A percentile compares a stretch with the other conserved stretches of the same genome.
These are phyloP conservation scores for Gephyroberyx darwinii DNA, from an alignment of 2,797 vertebrate genomes.

Conservation along the genomic window DNA sequence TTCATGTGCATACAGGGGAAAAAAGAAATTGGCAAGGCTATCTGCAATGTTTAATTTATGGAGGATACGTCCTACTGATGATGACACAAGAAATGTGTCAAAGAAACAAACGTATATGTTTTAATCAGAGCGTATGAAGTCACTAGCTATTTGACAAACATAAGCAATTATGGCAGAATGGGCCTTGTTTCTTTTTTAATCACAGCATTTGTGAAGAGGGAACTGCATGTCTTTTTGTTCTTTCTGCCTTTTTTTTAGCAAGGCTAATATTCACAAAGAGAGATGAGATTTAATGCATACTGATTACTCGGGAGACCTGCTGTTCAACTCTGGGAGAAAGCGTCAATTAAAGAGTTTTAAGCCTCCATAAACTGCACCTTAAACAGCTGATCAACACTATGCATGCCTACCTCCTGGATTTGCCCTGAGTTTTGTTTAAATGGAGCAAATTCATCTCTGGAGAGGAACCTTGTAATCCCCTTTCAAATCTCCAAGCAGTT, in stretches of 20 bases:
- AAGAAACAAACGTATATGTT: conserved; percentile 62
- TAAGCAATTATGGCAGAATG: conserved; percentile 59
- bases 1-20: conserved; percentile 76
- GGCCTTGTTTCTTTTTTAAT: conserved; percentile 60
- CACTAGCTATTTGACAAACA: conserved; percentile 60
- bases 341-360: conserved; percentile 81
- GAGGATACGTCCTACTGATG: conserved; percentile 49
- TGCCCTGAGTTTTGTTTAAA: conserved; percentile 76
- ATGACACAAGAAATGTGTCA: conserved; percentile 56
- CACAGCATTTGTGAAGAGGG: conserved; percentile 64
- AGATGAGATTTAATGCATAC: conserved; percentile 85
- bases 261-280: conserved; percentile 80
- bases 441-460: conserved; percentile 76
- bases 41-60: conserved; percentile 80
- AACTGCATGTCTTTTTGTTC: conserved; percentile 68
- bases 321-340: conserved; percentile 74
- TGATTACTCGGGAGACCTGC: conserved; percentile 84
- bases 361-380: conserved; percentile 80
- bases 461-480: conserved; percentile 72
- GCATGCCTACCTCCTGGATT: conserved; percentile 62
- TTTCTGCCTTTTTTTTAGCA: conserved; percentile 62
- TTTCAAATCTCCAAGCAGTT: conserved; percentile 72
- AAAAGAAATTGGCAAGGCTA: conserved; percentile 70
- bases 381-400: conserved; percentile 73
- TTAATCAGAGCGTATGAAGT: conserved; percentile 71